These are phyloP conservation scores for Anguilla obscura DNA, from an alignment of 2,797 vertebrate species.

Conservation along the genomic window DNA sequence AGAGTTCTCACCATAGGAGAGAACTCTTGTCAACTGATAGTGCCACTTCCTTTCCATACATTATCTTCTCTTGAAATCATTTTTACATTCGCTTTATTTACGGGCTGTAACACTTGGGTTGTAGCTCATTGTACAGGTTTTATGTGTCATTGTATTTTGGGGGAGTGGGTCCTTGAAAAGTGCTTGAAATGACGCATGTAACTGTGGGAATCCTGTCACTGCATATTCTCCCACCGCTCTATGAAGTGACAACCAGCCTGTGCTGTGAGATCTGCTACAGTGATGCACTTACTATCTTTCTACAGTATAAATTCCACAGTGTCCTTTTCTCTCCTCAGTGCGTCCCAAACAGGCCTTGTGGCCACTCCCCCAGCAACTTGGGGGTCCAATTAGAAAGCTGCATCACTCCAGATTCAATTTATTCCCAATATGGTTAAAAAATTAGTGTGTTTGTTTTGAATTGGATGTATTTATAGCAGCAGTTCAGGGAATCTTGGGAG, in stretches of 20 bases:
- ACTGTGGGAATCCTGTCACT: neutral
- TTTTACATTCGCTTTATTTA: neutral
- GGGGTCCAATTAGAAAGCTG: neutral
- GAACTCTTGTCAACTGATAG: no score
- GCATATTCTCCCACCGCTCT: neutral
- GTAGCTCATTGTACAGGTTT: neutral
- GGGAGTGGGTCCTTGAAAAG: neutral
- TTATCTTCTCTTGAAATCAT: no score
- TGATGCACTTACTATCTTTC: neutral
- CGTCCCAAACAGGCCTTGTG: neutral
- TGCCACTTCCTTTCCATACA: no score
- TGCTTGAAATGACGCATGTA: neutral
- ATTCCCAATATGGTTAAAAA: constrained; percentile 26
- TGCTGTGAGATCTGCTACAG: neutral
- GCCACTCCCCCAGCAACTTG: neutral
- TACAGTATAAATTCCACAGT: neutral
- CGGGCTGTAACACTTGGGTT: neutral
- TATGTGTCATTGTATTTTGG: neutral
- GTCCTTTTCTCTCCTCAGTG: neutral
- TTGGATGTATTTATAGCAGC: constrained; percentile 22
- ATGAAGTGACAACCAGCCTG: no score
- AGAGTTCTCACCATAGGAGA: no score
- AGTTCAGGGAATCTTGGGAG: no score
- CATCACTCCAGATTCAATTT: constrained; percentile 13
- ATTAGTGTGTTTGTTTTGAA: constrained; percentile 14